phyloP scores from a whole-genome alignment of 2,888 invertebrate genomes.

The Celastrina argiolus region DNA sequence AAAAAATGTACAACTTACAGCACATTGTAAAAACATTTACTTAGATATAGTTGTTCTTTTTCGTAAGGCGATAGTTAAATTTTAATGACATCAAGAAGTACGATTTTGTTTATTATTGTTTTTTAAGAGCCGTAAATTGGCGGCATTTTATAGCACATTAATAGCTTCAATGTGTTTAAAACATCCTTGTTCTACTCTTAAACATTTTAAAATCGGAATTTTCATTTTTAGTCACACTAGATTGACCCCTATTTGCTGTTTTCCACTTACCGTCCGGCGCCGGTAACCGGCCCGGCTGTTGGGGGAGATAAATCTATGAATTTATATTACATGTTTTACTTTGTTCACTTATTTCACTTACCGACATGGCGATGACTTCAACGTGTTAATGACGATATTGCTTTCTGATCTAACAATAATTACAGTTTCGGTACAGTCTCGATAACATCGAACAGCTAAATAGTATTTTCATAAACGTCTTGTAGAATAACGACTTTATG shows the following conservation, averaged over 20 bases:
- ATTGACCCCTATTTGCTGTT: not conserved
- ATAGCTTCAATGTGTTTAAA: not conserved
- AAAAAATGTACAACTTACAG: not conserved
- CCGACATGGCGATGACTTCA: too few relatives aligned
- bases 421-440: too few relatives aligned
- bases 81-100: not conserved
- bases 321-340: too few relatives aligned
- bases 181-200: not conserved
- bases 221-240: not conserved
- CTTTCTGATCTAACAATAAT: too few relatives aligned
- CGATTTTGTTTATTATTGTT: not conserved
- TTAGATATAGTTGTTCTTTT: not conserved
- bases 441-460: too few relatives aligned
- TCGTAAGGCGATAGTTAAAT: not conserved
- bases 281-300: too few relatives aligned
- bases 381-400: too few relatives aligned
- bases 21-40: not conserved
- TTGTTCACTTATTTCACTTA: too few relatives aligned
- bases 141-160: not conserved
- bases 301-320: too few relatives aligned
- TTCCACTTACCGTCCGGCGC: too few relatives aligned
- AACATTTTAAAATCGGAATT: not conserved
- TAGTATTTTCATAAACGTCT: too few relatives aligned
- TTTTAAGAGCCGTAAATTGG: not conserved
- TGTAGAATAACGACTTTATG: too few relatives aligned